Evolutionary conservation across 2,797 vertebrate species (phyloP), one percentile per base, ranked within the genome.

Genomic region (Lophius americanus): DNA sequence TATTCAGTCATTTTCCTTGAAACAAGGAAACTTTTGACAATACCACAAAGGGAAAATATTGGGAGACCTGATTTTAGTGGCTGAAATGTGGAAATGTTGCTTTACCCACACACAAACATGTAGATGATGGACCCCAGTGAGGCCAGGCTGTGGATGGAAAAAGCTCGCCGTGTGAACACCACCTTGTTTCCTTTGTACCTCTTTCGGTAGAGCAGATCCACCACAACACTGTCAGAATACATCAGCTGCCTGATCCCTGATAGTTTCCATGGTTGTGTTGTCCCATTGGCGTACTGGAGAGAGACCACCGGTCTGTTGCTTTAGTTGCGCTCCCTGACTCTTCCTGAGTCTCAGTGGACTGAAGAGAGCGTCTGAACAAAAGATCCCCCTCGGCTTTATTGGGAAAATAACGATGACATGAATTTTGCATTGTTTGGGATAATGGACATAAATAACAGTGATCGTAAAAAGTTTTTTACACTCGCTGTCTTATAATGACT

Each of bases 151-250:
- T 62, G 64, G 66, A 75, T 76, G 79, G 60, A 73, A 67, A 79
- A 63, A 76, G 60, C 60, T 75, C 75, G 83, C 78, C 69, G 32
- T 90, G 90, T 87, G 89, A 90, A 90, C 83, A 76, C 36, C 76
- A 53, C 64, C 37, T 68, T 74, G 86, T 85, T 88, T 91, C 84
- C 88, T 79, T 73, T 83, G 80, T 75, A 76, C 82, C 74, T 81
- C 84, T 90, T 79, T 90, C 75, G 78, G 89, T 83, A 91, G 89
- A 93, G 83, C 54, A 73, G 74, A 71, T 85, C 82, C 84, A 83
- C 87, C 86, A 92, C 88, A 93, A 93, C 92, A 93, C 70, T 92
- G 93, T 93, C 92, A 91, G 77, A 76, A 55, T 76, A 3, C 61
- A 93, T 94, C 88, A 91, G 79, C 67, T 4, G 63, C 65, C 3